These are phyloP conservation scores for Marronus borbonicus DNA, from an alignment of 2,888 invertebrate species.

Conservation along the genomic window DNA sequence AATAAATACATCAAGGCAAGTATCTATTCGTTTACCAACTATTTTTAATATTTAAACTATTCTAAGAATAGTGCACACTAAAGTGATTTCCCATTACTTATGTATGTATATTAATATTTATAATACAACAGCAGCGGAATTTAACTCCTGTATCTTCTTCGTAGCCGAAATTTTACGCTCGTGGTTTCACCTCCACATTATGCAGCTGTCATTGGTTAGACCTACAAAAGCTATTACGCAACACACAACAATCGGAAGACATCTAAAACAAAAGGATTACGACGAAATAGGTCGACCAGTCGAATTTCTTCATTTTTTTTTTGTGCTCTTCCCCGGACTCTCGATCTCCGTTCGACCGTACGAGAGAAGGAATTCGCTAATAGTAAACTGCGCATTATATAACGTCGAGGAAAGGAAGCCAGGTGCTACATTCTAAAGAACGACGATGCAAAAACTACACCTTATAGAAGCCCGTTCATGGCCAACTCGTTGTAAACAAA, in stretches of 20 bases:
- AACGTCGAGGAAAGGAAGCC: constrained; percentile 53
- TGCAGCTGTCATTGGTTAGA: constrained; percentile 3
- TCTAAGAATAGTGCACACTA: too few species aligned
- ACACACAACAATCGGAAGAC: constrained; percentile 21
- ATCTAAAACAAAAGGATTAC: constrained; percentile 10
- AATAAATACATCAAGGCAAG: too few species aligned
- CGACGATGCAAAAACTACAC: constrained; percentile 48
- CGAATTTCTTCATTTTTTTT: constrained; percentile 22
- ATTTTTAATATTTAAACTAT: too few species aligned
- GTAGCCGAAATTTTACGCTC: background rate
- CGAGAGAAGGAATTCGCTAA: constrained; percentile 33
- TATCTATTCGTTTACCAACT: too few species aligned
- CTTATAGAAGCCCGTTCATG: constrained; percentile 49
- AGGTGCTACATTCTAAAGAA: constrained; percentile 51
- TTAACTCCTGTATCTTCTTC: too few species aligned
- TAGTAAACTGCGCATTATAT: constrained; percentile 50
- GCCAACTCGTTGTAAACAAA: constrained; percentile 55
- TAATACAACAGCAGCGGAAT: too few species aligned
- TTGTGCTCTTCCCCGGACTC: background rate
- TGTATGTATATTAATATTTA: too few species aligned
- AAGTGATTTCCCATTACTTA: too few species aligned
- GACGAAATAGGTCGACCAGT: constrained; percentile 32
- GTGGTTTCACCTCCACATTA: background rate
- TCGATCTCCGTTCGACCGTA: background rate
- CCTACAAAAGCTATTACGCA: constrained; percentile 18